Evolutionary conservation across 1,140 invertebrate species (phyloP).

Genomic region (Reticulitermes speratus): DNA sequence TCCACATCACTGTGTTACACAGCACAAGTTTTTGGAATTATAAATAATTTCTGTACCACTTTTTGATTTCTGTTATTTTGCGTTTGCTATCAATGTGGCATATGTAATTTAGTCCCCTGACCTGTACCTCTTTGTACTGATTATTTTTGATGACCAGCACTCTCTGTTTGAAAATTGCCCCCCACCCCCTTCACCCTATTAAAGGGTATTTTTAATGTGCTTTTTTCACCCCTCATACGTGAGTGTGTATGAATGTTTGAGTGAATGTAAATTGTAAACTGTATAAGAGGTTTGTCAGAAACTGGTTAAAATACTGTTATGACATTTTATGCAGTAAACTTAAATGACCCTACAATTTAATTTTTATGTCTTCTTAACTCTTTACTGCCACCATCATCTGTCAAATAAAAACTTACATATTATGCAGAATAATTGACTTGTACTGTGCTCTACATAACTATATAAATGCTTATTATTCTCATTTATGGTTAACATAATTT

Average conservation of each 20-base stretch:
- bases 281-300: not conserved
- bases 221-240: not conserved
- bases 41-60: not conserved
- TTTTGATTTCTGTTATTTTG: not conserved
- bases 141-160: not conserved
- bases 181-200: not conserved
- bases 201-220: not conserved
- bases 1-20: constrained; percentile 5
- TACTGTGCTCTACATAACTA: too few species aligned
- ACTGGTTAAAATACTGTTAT: not conserved
- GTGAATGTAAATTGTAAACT: not conserved
- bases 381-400: too few species aligned
- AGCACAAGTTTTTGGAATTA: not conserved
- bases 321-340: not conserved
- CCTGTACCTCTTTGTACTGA: not conserved
- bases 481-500: too few species aligned
- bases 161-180: not conserved
- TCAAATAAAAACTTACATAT: too few species aligned
- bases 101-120: constrained; percentile 19
- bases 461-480: too few species aligned
- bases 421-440: too few species aligned
- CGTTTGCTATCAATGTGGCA: constrained; percentile 21
- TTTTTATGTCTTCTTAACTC: too few species aligned
- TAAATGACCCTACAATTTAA: too few species aligned
- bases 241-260: not conserved